These are phyloP conservation scores for Naso thynnoides DNA, from an alignment of 2,797 vertebrate genomes.

Conservation along the genomic window DNA sequence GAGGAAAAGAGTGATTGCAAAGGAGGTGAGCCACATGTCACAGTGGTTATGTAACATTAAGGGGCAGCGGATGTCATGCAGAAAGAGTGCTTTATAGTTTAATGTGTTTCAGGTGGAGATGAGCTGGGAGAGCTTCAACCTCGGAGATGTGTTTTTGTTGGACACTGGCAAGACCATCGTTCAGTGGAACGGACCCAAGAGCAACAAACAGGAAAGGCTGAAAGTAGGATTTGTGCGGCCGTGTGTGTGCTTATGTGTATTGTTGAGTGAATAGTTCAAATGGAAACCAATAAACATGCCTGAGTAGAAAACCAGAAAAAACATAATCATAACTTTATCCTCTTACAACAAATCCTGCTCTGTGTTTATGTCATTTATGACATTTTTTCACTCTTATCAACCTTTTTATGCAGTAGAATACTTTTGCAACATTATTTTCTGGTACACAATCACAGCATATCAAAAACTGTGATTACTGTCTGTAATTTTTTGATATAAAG, in stretches of 20 bases:
- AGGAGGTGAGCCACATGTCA: constrained; percentile 81
- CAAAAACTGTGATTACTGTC: neutral
- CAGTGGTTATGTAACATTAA: constrained; percentile 1
- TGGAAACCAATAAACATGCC: neutral
- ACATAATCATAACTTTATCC: neutral
- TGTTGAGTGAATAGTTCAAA: neutral
- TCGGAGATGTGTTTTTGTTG: constrained; percentile 91
- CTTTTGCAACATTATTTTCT: too few species aligned
- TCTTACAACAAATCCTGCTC: neutral
- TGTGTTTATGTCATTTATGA: too few species aligned
- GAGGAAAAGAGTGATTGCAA: constrained; percentile 86
- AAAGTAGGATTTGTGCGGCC: constrained; percentile 81
- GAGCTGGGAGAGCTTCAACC: constrained; percentile 91
- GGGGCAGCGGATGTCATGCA: neutral
- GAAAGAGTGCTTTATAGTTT: constrained; percentile 8
- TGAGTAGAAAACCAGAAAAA: neutral
- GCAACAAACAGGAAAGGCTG: constrained; percentile 89
- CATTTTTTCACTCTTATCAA: neutral
- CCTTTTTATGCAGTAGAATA: neutral
- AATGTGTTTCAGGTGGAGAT: constrained; percentile 86
- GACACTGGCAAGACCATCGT: constrained; percentile 89
- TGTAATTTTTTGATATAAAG: neutral
- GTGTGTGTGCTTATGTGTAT: neutral
- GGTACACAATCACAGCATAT: too few species aligned
- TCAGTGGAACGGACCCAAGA: constrained; percentile 92